Conservation (phyloP, 2,797 vertebrate genomes). For the Serranus cabrilla region DNA sequence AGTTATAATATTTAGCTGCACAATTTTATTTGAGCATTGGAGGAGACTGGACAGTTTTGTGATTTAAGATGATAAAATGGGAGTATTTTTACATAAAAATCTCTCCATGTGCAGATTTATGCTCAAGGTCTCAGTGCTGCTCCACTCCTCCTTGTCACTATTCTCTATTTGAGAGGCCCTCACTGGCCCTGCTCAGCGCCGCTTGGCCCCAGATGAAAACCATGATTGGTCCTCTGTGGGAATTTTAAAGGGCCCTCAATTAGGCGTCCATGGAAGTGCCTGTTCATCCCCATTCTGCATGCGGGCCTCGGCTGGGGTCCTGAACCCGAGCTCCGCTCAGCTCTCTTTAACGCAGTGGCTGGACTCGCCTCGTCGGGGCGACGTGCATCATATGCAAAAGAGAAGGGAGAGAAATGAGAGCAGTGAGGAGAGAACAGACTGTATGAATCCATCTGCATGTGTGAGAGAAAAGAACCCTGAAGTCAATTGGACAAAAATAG, state of each 20-base stretch:
- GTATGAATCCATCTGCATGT: constrained; percentile 31
- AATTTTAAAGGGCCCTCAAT: constrained; percentile 84
- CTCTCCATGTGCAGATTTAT: constrained; percentile 55
- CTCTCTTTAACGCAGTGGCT: constrained; percentile 60
- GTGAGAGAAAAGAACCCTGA: neutral
- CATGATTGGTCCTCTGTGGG: constrained; percentile 78
- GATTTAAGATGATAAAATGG: neutral
- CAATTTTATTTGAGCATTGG: fast-evolving
- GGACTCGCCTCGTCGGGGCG: constrained; percentile 52
- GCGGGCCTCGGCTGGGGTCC: constrained; percentile 75
- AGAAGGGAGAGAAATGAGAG: constrained; percentile 10
- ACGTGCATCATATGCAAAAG: constrained; percentile 70
- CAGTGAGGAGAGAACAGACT: neutral
- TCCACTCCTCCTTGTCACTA: constrained; percentile 50
- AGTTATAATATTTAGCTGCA: too few relatives aligned
- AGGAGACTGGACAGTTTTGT: neutral
- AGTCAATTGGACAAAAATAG: neutral
- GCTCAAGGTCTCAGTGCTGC: constrained; percentile 35
- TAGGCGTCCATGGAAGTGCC: constrained; percentile 66
- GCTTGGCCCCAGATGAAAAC: constrained; percentile 67
- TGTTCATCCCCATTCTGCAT: constrained; percentile 78
- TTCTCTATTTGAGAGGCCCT: constrained; percentile 43
- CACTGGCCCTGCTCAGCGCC: constrained; percentile 62
- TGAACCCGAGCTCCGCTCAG: constrained; percentile 69
- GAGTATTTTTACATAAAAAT: constrained; percentile 36